phyloP scores from a whole-genome alignment of 2,113 vertebrate species.

The Microcebus griseorufus region DNA sequence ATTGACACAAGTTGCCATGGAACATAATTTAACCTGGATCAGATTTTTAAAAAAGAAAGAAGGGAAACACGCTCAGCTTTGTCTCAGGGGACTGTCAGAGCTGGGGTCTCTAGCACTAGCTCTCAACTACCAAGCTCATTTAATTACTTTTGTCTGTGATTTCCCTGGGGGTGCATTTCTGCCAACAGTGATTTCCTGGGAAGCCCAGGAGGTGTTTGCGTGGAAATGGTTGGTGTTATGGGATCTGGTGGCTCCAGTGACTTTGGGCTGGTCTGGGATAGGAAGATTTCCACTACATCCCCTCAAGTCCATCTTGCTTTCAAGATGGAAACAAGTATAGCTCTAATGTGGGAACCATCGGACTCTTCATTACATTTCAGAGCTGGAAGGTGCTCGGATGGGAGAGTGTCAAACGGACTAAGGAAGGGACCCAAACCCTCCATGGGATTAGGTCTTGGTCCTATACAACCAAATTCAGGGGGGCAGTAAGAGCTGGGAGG shows the following conservation, averaged over 20 bases:
- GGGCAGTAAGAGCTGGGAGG: background rate
- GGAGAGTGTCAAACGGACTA: background rate
- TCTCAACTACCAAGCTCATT: slow-evolving; percentile 76
- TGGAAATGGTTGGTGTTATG: background rate
- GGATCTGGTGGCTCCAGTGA: background rate
- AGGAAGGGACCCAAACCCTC: background rate
- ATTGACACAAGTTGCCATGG: slow-evolving; percentile 68
- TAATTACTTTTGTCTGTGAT: slow-evolving; percentile 81
- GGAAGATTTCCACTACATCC: background rate
- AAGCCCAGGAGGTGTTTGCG: background rate
- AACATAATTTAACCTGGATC: slow-evolving; percentile 67
- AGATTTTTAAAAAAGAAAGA: slow-evolving; percentile 31
- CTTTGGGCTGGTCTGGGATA: background rate
- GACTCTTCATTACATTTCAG: background rate
- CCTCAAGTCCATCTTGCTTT: background rate
- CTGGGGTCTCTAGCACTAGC: slow-evolving; percentile 62
- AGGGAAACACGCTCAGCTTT: background rate
- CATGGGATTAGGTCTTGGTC: background rate
- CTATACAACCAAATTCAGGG: background rate
- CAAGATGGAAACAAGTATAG: background rate
- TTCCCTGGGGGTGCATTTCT: slow-evolving; percentile 70
- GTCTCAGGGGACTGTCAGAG: slow-evolving; percentile 34
- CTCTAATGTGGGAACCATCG: background rate
- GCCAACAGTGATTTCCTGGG: background rate
- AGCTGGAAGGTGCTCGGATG: background rate